These are phyloP conservation scores for Aethes cnicana DNA, from an alignment of 2,888 invertebrate genomes.

Conservation along the genomic window DNA sequence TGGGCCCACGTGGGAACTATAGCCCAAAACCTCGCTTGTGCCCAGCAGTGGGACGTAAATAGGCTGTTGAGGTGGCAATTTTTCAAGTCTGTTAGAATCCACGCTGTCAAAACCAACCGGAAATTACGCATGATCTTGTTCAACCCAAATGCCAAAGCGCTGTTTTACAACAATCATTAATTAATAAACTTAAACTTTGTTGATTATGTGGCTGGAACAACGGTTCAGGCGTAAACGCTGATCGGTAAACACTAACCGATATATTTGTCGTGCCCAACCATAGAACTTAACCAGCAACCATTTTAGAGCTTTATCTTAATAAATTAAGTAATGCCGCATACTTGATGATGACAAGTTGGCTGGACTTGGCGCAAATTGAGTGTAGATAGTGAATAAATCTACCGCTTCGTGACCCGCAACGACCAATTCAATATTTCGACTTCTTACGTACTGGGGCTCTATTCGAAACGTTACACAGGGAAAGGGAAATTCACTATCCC, in stretches of 20 bases:
- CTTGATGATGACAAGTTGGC: slow-evolving; percentile 12
- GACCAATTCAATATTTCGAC: no score
- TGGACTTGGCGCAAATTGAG: slow-evolving; percentile 7
- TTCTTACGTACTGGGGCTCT: no score
- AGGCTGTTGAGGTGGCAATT: no score
- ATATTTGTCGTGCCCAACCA: slow-evolving; percentile 5
- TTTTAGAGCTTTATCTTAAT: slow-evolving; percentile 11
- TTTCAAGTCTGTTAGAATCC: no score
- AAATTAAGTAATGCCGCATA: slow-evolving; percentile 12
- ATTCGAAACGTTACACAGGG: no score
- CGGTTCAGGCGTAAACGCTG: slow-evolving; percentile 23
- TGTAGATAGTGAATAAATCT: slow-evolving; percentile 2
- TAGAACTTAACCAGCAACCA: no score
- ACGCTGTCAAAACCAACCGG: no score
- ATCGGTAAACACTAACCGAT: not conserved
- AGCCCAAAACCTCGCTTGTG: no score
- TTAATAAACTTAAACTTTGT: slow-evolving; percentile 27
- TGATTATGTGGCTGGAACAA: slow-evolving; percentile 26
- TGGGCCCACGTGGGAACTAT: no score
- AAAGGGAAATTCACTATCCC: no score
- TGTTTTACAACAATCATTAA: slow-evolving; percentile 29
- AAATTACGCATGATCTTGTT: no score
- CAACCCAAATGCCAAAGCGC: slow-evolving; percentile 7
- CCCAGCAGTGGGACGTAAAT: no score
- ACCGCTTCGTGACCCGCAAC: slow-evolving; percentile 6